phyloP scores from a whole-genome alignment of 1,140 invertebrate species.

The Sipha flava region DNA sequence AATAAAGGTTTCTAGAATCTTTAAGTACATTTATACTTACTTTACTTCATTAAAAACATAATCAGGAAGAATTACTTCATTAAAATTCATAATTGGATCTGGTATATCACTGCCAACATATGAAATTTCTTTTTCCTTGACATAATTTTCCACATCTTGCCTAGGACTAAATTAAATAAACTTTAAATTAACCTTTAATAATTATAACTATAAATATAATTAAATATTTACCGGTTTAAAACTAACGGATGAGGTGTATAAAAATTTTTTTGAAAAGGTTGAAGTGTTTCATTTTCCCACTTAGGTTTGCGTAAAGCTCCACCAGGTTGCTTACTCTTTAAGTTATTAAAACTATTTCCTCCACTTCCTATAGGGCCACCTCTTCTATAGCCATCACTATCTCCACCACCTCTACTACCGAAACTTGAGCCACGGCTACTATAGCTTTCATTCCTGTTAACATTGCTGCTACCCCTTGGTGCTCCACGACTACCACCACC shows the following conservation, averaged over 20 bases:
- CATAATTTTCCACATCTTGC: slow-evolving; percentile 65
- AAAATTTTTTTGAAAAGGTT: slow-evolving; percentile 84
- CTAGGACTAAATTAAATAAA: slow-evolving; percentile 40
- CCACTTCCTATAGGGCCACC: slow-evolving; percentile 37
- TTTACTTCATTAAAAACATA: slow-evolving; percentile 68
- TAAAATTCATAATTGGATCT: slow-evolving; percentile 75
- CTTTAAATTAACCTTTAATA: not conserved
- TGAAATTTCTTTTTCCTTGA: slow-evolving; percentile 72
- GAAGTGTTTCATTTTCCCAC: slow-evolving; percentile 69
- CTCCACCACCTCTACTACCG: slow-evolving; percentile 31
- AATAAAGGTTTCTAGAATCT: not conserved
- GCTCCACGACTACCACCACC: slow-evolving; percentile 25
- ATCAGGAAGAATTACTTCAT: slow-evolving; percentile 81
- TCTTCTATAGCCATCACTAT: slow-evolving; percentile 31
- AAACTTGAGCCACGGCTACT: slow-evolving; percentile 4
- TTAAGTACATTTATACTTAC: slow-evolving; percentile 45
- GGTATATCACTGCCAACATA: slow-evolving; percentile 73
- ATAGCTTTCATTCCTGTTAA: slow-evolving; percentile 27
- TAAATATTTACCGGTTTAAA: slow-evolving; percentile 48
- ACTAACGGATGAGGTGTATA: slow-evolving; percentile 77
- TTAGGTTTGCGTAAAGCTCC: slow-evolving; percentile 69
- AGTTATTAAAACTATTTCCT: slow-evolving; percentile 33
- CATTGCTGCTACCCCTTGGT: slow-evolving; percentile 22
- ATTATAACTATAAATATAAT: not conserved
- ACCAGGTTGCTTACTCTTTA: slow-evolving; percentile 54